Percentiles rank a stretch among this genome's conserved stretches.
Conservation (phyloP, 2,797 vertebrate species). For the Helostoma temminkii region DNA sequence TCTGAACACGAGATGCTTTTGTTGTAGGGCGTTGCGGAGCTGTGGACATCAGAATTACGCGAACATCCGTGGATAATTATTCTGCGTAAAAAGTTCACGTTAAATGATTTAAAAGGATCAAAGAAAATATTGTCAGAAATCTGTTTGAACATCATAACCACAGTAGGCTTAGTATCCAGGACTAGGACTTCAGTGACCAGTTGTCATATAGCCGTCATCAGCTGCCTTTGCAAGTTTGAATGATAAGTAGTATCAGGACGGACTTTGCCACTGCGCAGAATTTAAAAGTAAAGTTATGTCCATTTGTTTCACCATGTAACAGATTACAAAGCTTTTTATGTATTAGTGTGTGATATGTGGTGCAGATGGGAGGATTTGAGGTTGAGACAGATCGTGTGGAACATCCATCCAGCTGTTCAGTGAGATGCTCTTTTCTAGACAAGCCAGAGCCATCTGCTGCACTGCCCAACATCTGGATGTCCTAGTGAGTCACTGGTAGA, state of each 20-base stretch:
- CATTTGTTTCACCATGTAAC: not conserved
- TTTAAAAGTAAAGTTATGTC: not conserved
- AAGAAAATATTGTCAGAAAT: not conserved
- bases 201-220: not conserved
- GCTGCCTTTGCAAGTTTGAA: slow-evolving; percentile 12
- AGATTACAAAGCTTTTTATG: slow-evolving; percentile 6
- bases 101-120: slow-evolving; percentile 1
- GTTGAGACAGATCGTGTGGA: not conserved
- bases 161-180: not conserved
- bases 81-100: not conserved
- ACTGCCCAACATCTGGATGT: slow-evolving; percentile 44
- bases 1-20: not conserved
- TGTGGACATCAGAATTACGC: too few species aligned
- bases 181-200: not conserved
- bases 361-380: slow-evolving; percentile 8
- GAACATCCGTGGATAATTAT: not conserved
- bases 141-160: slow-evolving; percentile 7
- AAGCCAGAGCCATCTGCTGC: slow-evolving; percentile 40
- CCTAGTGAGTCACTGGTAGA: slow-evolving; percentile 1
- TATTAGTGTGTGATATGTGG: slow-evolving; percentile 6
- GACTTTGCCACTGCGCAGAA: not conserved
- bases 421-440: slow-evolving; percentile 37
- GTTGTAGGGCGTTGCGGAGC: slow-evolving; percentile 25
- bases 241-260: not conserved
- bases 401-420: slow-evolving; percentile 49